These are phyloP conservation scores for Oceanodroma tethys DNA, from an alignment of 2,113 vertebrate genomes.

Conservation along the genomic window DNA sequence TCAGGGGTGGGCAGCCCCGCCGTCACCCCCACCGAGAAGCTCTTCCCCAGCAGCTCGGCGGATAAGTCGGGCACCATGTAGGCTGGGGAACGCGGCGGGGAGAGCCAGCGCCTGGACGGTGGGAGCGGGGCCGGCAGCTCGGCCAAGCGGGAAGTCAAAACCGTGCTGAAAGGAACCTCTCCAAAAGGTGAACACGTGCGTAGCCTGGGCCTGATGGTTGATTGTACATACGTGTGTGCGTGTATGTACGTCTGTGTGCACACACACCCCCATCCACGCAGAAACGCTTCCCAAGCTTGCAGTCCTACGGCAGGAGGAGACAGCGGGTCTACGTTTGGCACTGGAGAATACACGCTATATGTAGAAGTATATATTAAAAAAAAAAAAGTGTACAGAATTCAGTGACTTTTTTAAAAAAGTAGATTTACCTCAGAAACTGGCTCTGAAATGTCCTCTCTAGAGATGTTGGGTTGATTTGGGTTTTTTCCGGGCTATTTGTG, in stretches of 20 bases:
- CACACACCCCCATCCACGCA: not conserved
- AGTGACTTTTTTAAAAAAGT: conserved; percentile 65
- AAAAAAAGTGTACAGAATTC: conserved; percentile 65
- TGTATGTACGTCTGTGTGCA: not conserved
- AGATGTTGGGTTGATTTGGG: conserved; percentile 32
- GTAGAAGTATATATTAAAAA: conserved; percentile 55
- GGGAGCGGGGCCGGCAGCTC: not conserved
- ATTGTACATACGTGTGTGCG: not conserved
- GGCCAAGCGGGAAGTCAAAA: not conserved
- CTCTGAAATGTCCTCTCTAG: conserved; percentile 66
- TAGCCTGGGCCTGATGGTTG: not conserved
- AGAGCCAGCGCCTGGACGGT: not conserved
- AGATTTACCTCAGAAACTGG: conserved; percentile 88
- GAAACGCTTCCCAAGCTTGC: not conserved
- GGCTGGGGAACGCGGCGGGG: not conserved
- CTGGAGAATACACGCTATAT: conserved; percentile 48
- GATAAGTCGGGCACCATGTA: conserved; percentile 95
- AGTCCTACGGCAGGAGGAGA: not conserved
- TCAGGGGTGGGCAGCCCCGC: conserved; percentile 93
- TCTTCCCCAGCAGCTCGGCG: conserved; percentile 82
- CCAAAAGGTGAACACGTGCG: not conserved
- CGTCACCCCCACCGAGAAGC: conserved; percentile 93
- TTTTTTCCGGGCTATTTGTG: not conserved
- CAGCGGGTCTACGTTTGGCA: not conserved
- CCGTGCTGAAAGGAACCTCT: not conserved